Base-by-base conservation (phyloP, 1,140 invertebrate species). In the Phymorhynchus buccinoides region DNA sequence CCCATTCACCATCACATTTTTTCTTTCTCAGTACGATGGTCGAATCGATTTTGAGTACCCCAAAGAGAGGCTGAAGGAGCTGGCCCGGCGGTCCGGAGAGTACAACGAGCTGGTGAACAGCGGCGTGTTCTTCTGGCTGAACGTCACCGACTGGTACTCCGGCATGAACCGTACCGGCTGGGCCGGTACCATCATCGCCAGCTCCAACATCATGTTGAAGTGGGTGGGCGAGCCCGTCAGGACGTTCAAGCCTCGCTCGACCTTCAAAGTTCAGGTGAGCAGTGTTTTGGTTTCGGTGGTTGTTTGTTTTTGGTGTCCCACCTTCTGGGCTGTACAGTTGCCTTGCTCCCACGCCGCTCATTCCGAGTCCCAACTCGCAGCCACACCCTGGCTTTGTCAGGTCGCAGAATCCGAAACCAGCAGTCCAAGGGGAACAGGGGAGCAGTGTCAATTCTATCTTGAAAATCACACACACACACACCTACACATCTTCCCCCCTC, bases 201-300 rank as follows among this genome's bases (percentile, higher is more conserved):
- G 97, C 92, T 97, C 97, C 0, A 96, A 96, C 6, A 94, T 98
- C 16, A 95, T 95, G 84, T 94, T 99, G 0, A 94, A 95, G 56
- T 98, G 98, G 92, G 94, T 99, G 0, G 98, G 98, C 1, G 97
- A 96, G 39, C 96, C 95, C 0, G 96, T 98, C 4, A 97, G 98
- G 93, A 96, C 99, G 18, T 99, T 99, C 93, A 99, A 99, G 93
- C 97, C 98, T 0, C 94, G 96, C 1, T 98, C 98, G 96, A 96
- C 97, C 0, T 96, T 97, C 89, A 96, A 95, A 92, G 96, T 97
- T 93, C 95, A 96, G 95, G 88, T 89, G 85, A 86, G 88, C 81
- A 27, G 1, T 75, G 22, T 75, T 30, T 37, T n/a, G n/a, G n/a
- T n/a, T 56, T 56, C 12, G 52, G 52, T 56, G 52, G 52, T 12